These are phyloP conservation scores for Acanthornis magna DNA, from an alignment of 2,797 vertebrate species.

Conservation along the genomic window DNA sequence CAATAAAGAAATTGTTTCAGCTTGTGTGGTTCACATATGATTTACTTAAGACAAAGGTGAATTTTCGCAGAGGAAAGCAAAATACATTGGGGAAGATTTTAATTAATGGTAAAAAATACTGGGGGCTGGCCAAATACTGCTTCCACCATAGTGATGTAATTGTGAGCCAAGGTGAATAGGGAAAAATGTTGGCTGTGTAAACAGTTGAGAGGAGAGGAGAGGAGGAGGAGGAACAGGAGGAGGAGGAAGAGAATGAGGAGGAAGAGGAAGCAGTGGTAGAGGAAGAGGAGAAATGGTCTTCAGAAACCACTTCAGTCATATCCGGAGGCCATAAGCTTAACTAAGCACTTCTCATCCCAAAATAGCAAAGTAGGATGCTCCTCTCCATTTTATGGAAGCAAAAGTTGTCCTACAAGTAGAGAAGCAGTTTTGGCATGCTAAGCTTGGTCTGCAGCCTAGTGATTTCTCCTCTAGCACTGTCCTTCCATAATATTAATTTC, in stretches of 20 bases:
- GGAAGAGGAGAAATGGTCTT: background rate
- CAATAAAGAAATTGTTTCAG: constrained; percentile 43
- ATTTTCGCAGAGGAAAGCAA: constrained; percentile 21
- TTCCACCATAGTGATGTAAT: background rate
- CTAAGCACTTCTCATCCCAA: background rate
- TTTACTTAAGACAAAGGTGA: constrained; percentile 26
- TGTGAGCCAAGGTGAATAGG: background rate
- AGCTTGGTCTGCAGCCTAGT: background rate
- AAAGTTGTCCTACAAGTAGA: background rate
- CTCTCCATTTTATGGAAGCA: background rate
- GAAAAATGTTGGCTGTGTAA: background rate
- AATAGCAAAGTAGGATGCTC: background rate
- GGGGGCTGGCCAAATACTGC: background rate
- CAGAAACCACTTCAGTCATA: background rate
- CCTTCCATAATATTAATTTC: background rate
- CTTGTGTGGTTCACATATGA: background rate
- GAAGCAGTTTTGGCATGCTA: background rate
- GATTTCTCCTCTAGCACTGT: background rate
- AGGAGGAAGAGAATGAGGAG: background rate
- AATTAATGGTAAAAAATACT: background rate
- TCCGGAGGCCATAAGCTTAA: background rate
- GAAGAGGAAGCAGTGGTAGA: background rate
- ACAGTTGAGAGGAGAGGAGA: background rate
- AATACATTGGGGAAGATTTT: constrained; percentile 8
- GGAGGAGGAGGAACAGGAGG: too few species aligned